phyloP scores from a whole-genome alignment of 2,113 vertebrate species.

The Hydropotes inermis region DNA sequence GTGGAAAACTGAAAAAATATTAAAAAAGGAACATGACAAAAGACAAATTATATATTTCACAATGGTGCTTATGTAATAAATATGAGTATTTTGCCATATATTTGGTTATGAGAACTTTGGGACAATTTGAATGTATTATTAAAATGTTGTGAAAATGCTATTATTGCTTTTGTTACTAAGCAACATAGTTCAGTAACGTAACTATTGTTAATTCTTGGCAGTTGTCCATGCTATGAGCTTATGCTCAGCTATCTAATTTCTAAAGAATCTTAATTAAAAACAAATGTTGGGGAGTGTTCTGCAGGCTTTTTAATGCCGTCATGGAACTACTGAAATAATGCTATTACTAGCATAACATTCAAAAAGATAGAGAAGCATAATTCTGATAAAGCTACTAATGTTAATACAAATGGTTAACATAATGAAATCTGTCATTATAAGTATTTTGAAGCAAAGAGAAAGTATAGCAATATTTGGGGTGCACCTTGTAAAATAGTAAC shows the following conservation, averaged over 20 bases:
- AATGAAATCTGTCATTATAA: neutral
- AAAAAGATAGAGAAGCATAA: neutral
- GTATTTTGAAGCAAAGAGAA: neutral
- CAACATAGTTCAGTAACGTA: conserved; percentile 52
- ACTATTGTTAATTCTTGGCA: conserved; percentile 66
- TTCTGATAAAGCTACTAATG: neutral
- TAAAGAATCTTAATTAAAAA: conserved; percentile 71
- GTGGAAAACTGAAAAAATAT: neutral
- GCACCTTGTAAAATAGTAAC: neutral
- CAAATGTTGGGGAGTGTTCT: conserved; percentile 32
- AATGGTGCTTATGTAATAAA: neutral
- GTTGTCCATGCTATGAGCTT: conserved; percentile 40
- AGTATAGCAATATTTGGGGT: neutral
- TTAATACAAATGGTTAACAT: neutral
- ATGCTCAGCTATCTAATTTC: conserved; percentile 59
- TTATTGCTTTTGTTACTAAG: conserved; percentile 57
- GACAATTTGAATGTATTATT: neutral
- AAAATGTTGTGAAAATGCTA: conserved; percentile 45
- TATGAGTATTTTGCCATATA: neutral
- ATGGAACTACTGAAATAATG: conserved; percentile 20
- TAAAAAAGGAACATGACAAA: neutral
- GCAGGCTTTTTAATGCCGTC: conserved; percentile 28
- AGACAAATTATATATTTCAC: neutral
- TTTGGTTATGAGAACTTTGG: conserved; percentile 9
- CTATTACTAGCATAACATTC: neutral